Base-by-base conservation (phyloP, 2,113 vertebrate species). In the Pterocles burchelli region DNA sequence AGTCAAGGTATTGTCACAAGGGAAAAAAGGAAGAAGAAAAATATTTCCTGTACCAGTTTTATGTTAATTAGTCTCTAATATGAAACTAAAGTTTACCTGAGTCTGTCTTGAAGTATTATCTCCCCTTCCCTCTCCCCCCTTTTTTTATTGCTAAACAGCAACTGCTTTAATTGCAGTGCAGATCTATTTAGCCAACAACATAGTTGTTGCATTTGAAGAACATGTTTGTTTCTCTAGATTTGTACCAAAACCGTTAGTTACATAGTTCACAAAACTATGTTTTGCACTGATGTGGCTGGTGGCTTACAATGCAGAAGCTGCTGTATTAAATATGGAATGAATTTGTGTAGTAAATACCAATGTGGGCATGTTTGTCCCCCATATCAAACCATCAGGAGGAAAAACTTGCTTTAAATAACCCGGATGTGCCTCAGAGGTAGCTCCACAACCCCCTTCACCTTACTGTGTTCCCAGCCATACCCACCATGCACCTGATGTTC, bases 131-230 rank as follows among this genome's bases (percentile, higher is more conserved):
- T 24, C 20, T 7, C n/a, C 19, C 26, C 51, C 41, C 24, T 36
- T 63, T n/a, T 48, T 74, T 31, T 52, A 51, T 88, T 96, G 76
- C 66, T 92, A 90, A 89, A 71, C 46, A 96, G 73, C 63, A 95
- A 36, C 63, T 86, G 17, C 41, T 87, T 93, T 66, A 51, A 63
- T 68, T 83, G 68, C 67, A 92, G 96, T 71, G 52, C 43, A 66
- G 71, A 65, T 82, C 70, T 83, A 68, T 85, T 94, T 89, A 85
- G 85, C 63, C 62, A 89, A 83, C 73, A 84, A 73, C n/a, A 19
- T 70, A 79, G 81, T 45, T 85, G 33, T 73, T 95, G 52, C 41
- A 17, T 28, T 12, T 7, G 43, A 65, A 58, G 76, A 89, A 79
- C 58, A 75, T 85, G 70, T 87, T 90, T 15, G 57, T 94, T 93